Evolutionary conservation across 2,888 invertebrate species (phyloP), one percentile per base, ranked within the genome.

Genomic region (Tenthredo livida): DNA sequence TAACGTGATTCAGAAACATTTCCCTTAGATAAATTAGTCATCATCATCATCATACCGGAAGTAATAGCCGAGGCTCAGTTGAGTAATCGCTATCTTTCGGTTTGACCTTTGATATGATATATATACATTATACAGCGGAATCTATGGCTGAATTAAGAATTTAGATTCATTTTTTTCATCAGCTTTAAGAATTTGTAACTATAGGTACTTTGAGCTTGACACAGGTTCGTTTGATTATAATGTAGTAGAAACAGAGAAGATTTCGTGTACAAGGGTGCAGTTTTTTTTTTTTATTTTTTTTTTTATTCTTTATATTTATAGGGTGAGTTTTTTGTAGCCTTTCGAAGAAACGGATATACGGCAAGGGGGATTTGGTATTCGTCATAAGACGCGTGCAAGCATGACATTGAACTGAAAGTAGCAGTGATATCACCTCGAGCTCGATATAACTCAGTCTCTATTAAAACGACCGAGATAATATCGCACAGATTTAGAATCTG

Each of bases 391-490:
- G 12, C 77, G 77, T 77, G 54, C 50, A 50, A 54, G 25, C 47
- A 43, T 83, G 83, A 83, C 83, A 83, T 70, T 83, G 83, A 83
- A 80, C 80, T 65, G 85, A 54, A 85, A 85, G 77, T 29, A 82
- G 85, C 33, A 78, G 85, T 85, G 85, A 85, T 85, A 85, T 85
- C 85, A 85, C 78, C 85, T 50, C 54, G 84, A 25, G 73, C 84
- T 72, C 40, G 85, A 85, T 85, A 85, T 85, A 85, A 85, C 85
- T 54, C 21, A 29, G 85, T 70, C 72, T 85, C 85, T 77, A 72
- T 72, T 70, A 85, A 85, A 85, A 78, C 85, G 47, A 33, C 54
- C 54, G 70, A 82, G 85, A 85, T 85, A 82, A 80, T 85, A 29
- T 33, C n/a, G 37, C 80, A 72, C 72, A 40, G 58, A 84, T 73